Evolutionary conservation across 1,140 invertebrate species (phyloP), one percentile per base, ranked within the genome.

Genomic region (Pseudachorutes palmiensis): DNA sequence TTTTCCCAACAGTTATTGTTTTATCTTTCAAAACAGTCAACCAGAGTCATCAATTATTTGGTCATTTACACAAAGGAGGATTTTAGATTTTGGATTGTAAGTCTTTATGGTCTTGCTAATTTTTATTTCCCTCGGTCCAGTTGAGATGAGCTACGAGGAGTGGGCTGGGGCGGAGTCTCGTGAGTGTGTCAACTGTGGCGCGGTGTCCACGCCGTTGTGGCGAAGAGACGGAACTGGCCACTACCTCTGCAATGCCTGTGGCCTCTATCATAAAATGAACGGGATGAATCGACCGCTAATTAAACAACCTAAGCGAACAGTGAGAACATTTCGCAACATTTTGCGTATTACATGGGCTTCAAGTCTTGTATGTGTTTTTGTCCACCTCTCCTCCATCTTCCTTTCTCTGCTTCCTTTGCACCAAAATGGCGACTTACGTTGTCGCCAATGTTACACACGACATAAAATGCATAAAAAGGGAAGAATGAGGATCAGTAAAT

Each of bases 241-340:
- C 82, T 98, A 98, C 81, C 83, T 98, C 71, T 98, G 95, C 83
- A 98, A 98, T 80, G 95, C 95, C 49, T 98, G 95, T 81, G 90
- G 93, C 66, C 84, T 96, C 45, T 96, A 95, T 83, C 91, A 94
- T 80, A 94, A 94, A 82, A 92, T 95, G 86, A 96, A 97, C 81
- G 90, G 91, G 73, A 92, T 92, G 84, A 92, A 92, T 80, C 83
- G 90, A 70, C 91, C 91, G 48, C 82, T 94, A 73, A 89, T 92
- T 70, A 92, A 92, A 79, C 90, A 89, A 65, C 90, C 89, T 76
- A 91, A 92, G 82, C 83, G 90, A 84, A 84, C 92, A 83, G 90
- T 92, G 83, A 89, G 88, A 83, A n/a, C n/a, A 81, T 83, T 65
- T 51, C n/a, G 29, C 16, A 36, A 22, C 51, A 57, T 45, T 19